Base-by-base conservation (phyloP, 2,797 vertebrate species). In the Channallabes apus region DNA sequence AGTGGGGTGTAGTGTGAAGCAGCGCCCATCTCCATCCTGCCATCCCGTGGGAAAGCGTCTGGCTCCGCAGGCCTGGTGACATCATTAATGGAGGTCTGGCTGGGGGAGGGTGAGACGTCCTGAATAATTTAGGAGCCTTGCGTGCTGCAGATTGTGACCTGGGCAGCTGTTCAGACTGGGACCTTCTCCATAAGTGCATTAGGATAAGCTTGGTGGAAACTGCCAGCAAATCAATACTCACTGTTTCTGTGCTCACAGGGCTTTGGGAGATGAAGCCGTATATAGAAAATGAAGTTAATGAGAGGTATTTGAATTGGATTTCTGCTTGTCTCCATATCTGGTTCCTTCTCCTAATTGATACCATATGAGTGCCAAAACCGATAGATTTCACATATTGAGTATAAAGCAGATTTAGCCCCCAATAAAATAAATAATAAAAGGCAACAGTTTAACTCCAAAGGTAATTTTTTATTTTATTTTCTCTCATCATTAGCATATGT, bases 111-210 rank as follows among this genome's bases (percentile, higher is more conserved):
- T 83, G 90, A 89, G 91, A 87, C 78, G 86, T 93, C 75, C 89
- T 96, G 93, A 95, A 96, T 96, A 94, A 96, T 95, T 95, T 90
- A 96, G 92, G 87, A 92, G 92, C 92, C 90, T 89, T 91, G 90
- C 82, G 64, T 87, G 75, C 91, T 91, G 92, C 91, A 93, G 92
- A 93, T 92, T 95, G 93, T 93, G 93, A 94, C 92, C 93, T 91
- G 89, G 90, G 86, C 92, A 93, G 89, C 86, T 88, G 91, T 90
- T 90, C 90, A 89, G 87, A 87, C 90, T 72, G 84, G 91, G 93
- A 92, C 91, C 88, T 92, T 91, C 84, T 77, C 91, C 91, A 92
- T 91, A 90, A 93, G 92, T 95, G 94, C 95, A 95, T 95, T 94
- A 94, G 92, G 91, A 89, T 93, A 92, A 94, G 93, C 92, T 88